Conservation (phyloP, 1,140 invertebrate species). For the Magallana angulata region DNA sequence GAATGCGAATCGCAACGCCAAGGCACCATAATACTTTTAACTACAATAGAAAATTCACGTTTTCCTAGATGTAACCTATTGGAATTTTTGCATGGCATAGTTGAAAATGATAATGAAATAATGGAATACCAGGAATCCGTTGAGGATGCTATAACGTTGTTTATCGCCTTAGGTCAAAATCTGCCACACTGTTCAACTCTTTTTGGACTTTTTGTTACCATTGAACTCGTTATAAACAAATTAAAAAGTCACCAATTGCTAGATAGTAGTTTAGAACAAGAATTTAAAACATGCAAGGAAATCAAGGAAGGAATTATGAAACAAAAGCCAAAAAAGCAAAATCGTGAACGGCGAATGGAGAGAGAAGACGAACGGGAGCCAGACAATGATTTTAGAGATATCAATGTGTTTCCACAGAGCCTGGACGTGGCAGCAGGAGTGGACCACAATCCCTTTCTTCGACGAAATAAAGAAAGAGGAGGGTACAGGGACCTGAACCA, state of each 20-base stretch:
- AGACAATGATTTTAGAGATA: slow-evolving; percentile 74
- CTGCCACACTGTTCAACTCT: slow-evolving; percentile 42
- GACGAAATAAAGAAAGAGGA: slow-evolving; percentile 83
- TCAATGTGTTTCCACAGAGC: slow-evolving; percentile 72
- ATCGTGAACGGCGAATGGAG: not conserved
- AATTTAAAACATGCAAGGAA: slow-evolving; percentile 17
- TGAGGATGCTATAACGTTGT: slow-evolving; percentile 35
- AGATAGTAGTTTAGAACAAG: not conserved
- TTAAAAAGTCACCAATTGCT: not conserved
- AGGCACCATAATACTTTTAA: slow-evolving; percentile 44
- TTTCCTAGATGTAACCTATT: not conserved
- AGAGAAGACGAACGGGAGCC: slow-evolving; percentile 56
- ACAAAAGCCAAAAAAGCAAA: slow-evolving; percentile 1
- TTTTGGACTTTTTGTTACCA: slow-evolving; percentile 22
- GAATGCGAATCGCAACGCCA: slow-evolving; percentile 39
- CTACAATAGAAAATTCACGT: slow-evolving; percentile 1
- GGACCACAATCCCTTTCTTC: slow-evolving; percentile 78
- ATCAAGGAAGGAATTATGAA: slow-evolving; percentile 3
- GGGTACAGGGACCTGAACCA: slow-evolving; percentile 84
- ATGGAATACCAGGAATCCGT: slow-evolving; percentile 17
- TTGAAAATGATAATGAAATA: not conserved
- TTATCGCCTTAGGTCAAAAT: slow-evolving; percentile 22
- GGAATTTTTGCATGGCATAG: not conserved
- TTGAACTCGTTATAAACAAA: slow-evolving; percentile 17
- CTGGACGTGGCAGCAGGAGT: slow-evolving; percentile 68